A percentile compares a stretch with the other conserved stretches of the same genome.
Evolutionary conservation across 2,113 vertebrate genomes (phyloP).

Genomic region (Phalacrocorax brasilianus): DNA sequence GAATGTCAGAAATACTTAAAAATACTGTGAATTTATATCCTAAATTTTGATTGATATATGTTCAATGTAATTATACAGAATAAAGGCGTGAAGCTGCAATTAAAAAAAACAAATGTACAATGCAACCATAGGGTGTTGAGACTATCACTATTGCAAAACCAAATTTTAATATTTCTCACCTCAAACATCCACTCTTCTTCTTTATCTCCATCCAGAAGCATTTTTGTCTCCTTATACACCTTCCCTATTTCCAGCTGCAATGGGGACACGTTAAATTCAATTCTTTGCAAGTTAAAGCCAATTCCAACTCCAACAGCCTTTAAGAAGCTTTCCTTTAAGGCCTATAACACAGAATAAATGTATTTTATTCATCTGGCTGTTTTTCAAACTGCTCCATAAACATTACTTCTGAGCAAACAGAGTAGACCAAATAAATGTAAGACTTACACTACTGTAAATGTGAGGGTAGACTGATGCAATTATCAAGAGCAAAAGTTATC

Average conservation of each 20-base stretch:
- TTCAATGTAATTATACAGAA: not conserved
- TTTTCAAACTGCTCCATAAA: not conserved
- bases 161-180: constrained; percentile 53
- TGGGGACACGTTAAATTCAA: constrained; percentile 87
- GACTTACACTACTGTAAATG: not conserved
- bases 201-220: constrained; percentile 87
- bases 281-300: constrained; percentile 90
- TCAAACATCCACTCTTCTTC: constrained; percentile 82
- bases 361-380: not conserved
- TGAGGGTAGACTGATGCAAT: not conserved
- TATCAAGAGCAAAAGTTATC: not conserved
- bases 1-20: not conserved
- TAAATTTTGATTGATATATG: not conserved
- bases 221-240: constrained; percentile 82
- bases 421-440: not conserved
- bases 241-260: constrained; percentile 76
- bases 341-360: constrained; percentile 68
- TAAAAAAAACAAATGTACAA: not conserved
- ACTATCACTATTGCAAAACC: not conserved
- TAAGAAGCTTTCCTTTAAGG: constrained; percentile 96
- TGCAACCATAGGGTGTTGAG: not conserved
- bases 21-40: not conserved
- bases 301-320: constrained; percentile 93
- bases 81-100: not conserved
- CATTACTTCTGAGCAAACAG: not conserved